Conservation (phyloP, 2,113 vertebrate species). For the Perca flavescens region DNA sequence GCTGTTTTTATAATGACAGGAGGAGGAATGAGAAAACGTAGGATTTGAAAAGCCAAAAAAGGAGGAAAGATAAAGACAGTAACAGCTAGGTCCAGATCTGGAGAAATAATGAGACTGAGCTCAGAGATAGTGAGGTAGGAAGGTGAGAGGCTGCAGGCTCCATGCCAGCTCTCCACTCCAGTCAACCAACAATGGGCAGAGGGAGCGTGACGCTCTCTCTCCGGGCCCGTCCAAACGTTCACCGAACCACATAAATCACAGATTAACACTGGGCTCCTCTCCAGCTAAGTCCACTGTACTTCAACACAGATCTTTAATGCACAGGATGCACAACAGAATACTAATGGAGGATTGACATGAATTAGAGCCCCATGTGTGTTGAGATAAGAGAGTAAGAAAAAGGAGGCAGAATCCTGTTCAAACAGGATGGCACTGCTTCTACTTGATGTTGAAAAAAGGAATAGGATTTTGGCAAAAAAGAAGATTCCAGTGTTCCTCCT, state of each 20-base stretch:
- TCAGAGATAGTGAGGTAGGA: constrained; percentile 9
- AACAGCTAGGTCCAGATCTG: background rate
- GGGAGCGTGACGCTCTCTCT: constrained; percentile 50
- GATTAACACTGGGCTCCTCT: constrained; percentile 66
- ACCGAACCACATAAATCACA: constrained; percentile 69
- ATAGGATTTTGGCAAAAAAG: constrained; percentile 63
- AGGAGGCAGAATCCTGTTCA: constrained; percentile 21
- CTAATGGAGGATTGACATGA: constrained; percentile 56
- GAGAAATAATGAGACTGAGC: constrained; percentile 2
- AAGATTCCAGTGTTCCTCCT: constrained; percentile 53
- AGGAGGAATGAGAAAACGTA: constrained; percentile 8
- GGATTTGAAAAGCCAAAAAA: constrained; percentile 27
- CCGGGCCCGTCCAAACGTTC: constrained; percentile 53
- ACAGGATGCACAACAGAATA: constrained; percentile 25
- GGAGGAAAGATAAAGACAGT: constrained; percentile 8
- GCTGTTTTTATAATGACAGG: constrained; percentile 30
- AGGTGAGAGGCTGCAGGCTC: constrained; percentile 35
- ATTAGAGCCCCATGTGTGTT: constrained; percentile 22
- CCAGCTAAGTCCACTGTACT: constrained; percentile 54
- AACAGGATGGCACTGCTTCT: background rate
- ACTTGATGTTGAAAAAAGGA: constrained; percentile 51
- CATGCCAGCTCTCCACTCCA: constrained; percentile 37
- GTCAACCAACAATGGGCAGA: constrained; percentile 57
- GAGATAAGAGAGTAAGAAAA: background rate
- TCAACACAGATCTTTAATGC: constrained; percentile 12